Evolutionary conservation across 2,888 invertebrate genomes (phyloP), one percentile per base, ranked within the genome.

Genomic region (Drosophila setosimentum): DNA sequence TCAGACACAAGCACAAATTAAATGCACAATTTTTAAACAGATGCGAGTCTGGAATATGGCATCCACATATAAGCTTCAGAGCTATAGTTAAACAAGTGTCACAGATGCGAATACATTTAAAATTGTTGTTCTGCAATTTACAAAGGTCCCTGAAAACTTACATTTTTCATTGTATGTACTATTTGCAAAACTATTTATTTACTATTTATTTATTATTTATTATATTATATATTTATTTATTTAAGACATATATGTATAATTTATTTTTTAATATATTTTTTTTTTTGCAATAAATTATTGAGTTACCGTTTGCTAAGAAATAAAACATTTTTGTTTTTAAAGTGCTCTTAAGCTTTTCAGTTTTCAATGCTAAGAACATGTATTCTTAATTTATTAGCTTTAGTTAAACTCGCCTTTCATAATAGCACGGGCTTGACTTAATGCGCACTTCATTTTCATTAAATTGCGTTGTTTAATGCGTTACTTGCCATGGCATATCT

Each of bases 1-100:
- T 21, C 60, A 69, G 64, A 73, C 68, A 48, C 51, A 62, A 24
- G 73, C 50, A 53, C 37, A 66, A 62, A 53, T 48, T 59, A 68
- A 48, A 40, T 21, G 32, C 58, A 29, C 7, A 27, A 29, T 10
- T 24, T 33, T 49, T 21, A n/a, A 37, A 57, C 24, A 42, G 37
- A 57, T 63, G 54, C 35, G 30, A 42, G 55, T 40, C 55, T 50
- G 24, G 11, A 21, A 40, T 33, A 13, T 33, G 8, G 27, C n/a
- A 55, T 54, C 54, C 29, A 11, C 37, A 49, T 27, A 2, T 37
- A 6, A 8, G 24, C 1, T 24, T 8, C 10, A 7, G 10, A n/a
- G 18, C 11, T 37, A 0, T 50, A 2, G n/a, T n/a, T 50, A n/a
- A 37, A 2, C 7, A 4, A 18, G 51, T 32, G 51, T 16, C 32